Conservation (phyloP, 2,797 vertebrate genomes). For the Halcyon chelicuti region DNA sequence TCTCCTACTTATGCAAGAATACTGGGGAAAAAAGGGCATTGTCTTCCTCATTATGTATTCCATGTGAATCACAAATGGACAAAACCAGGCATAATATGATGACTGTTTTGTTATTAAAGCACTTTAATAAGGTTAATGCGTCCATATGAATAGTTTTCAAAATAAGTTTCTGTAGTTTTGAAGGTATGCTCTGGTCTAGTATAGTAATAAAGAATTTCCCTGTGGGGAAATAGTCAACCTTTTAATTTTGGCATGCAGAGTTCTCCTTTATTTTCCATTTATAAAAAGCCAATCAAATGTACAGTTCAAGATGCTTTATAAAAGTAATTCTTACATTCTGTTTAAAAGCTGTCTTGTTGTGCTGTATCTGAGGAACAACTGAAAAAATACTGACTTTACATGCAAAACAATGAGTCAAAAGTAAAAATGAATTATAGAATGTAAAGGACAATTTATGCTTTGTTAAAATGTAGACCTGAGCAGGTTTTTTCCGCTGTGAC, state of each 20-base stretch:
- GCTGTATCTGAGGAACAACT: not conserved
- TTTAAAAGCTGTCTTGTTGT: conserved; percentile 9
- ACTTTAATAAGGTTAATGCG: conserved; percentile 74
- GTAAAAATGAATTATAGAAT: conserved; percentile 32
- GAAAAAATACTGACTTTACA: not conserved
- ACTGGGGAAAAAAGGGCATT: conserved; percentile 61
- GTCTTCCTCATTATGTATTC: conserved; percentile 76
- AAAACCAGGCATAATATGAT: conserved; percentile 67
- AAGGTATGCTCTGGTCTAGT: conserved; percentile 23
- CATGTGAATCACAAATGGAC: conserved; percentile 72
- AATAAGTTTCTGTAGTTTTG: conserved; percentile 61
- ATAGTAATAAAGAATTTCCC: conserved; percentile 56
- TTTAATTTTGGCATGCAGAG: conserved; percentile 52
- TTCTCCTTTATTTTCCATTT: conserved; percentile 40
- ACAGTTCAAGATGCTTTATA: not conserved
- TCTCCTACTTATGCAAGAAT: conserved; percentile 75
- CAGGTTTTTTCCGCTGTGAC: not conserved
- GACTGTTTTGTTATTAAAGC: conserved; percentile 77
- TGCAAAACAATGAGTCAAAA: conserved; percentile 39
- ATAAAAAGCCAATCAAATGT: conserved; percentile 2
- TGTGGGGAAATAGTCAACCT: conserved; percentile 36
- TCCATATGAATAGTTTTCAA: conserved; percentile 53
- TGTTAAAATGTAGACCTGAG: conserved; percentile 7
- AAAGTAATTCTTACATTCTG: not conserved
- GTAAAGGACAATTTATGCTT: conserved; percentile 33